These are phyloP conservation scores for Aselliscus stoliczkanus DNA, from an alignment of 2,797 vertebrate species.

Conservation along the genomic window DNA sequence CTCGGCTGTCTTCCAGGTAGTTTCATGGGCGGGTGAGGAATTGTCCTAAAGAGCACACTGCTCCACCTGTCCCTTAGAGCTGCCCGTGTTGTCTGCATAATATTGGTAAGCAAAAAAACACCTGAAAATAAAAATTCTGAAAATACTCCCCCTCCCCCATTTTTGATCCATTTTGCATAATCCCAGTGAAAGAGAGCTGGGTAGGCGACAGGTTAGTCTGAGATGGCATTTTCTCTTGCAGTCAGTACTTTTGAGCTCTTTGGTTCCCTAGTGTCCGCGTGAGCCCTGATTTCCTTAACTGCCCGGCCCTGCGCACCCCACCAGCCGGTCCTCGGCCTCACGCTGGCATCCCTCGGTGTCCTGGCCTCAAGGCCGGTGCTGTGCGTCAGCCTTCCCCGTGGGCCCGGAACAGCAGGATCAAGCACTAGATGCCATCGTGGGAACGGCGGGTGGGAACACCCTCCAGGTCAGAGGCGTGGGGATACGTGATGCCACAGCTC, in stretches of 20 bases:
- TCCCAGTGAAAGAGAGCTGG: accelerated
- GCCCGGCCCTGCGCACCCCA: accelerated
- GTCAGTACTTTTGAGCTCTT: accelerated
- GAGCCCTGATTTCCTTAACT: accelerated
- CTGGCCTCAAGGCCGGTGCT: accelerated
- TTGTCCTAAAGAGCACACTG: neutral
- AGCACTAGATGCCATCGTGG: accelerated
- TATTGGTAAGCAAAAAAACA: neutral
- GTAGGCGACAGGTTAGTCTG: accelerated
- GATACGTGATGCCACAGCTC: no score
- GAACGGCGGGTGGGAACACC: accelerated
- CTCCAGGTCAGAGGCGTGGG: accelerated
- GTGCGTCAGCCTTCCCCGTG: accelerated
- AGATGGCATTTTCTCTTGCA: accelerated
- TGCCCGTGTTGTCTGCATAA: neutral
- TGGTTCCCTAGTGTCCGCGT: accelerated
- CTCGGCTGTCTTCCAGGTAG: neutral
- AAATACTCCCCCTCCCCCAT: neutral
- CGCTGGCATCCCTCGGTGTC: accelerated
- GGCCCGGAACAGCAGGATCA: accelerated
- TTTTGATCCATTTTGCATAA: accelerated
- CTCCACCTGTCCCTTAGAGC: accelerated
- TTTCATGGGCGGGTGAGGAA: neutral
- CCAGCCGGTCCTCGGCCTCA: accelerated
- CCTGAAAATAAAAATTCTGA: neutral